These are phyloP conservation scores for Agelas oroides DNA, from an alignment of 37 sponge, comb jelly and placozoan genomes.

Conservation along the genomic window DNA sequence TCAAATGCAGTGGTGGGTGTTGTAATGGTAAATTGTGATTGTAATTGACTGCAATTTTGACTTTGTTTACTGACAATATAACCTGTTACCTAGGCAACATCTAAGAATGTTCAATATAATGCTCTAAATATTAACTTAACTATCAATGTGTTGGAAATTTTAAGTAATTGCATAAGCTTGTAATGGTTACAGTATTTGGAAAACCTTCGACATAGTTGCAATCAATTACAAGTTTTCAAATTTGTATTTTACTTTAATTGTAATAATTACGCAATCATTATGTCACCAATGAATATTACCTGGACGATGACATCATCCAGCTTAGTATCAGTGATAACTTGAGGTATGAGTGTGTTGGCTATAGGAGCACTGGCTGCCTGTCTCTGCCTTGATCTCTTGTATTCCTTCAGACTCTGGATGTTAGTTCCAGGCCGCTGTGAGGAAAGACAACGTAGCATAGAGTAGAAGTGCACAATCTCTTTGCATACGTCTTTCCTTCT, in stretches of 20 bases:
- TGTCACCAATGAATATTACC: conserved; percentile 34
- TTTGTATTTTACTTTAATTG: not conserved
- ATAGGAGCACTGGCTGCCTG: not conserved
- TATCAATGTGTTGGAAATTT: too few species aligned
- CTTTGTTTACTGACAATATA: too few species aligned
- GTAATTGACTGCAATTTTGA: too few species aligned
- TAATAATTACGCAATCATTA: conserved; percentile 8
- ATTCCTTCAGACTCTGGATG: conserved; percentile 23
- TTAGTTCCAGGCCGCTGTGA: not conserved
- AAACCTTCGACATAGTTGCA: not conserved
- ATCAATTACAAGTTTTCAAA: not conserved
- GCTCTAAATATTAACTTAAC: too few species aligned
- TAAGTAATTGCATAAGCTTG: too few species aligned
- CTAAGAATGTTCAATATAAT: too few species aligned
- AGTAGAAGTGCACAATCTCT: too few species aligned
- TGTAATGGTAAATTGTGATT: too few species aligned
- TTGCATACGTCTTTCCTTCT: too few species aligned
- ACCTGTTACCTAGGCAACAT: too few species aligned
- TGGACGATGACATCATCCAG: conserved; percentile 45
- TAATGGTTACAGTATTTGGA: not conserved
- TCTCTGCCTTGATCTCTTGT: conserved; percentile 28
- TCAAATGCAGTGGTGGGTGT: too few species aligned
- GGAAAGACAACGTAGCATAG: not conserved
- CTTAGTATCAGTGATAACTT: not conserved
- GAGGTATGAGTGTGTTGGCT: conserved; percentile 32